Base-by-base conservation (phyloP, 1,140 invertebrate species). In the Pinna nobilis region DNA sequence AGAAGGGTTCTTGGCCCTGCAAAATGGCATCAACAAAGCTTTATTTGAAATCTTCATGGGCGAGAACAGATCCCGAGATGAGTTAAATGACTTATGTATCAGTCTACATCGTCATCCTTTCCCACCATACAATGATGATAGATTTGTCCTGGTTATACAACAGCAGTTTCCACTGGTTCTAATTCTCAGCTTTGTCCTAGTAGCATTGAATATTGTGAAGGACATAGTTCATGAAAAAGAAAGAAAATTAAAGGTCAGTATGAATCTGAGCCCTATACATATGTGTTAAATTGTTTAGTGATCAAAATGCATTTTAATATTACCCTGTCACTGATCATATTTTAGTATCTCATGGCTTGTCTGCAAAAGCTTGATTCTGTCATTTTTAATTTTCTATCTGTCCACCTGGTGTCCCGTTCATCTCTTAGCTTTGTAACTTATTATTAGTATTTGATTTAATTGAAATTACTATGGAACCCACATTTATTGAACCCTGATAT, bases 1-100 rank as follows among this genome's bases (percentile, higher is more conserved):
- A 25, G 93, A 94, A 88, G 92, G 93, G 68, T 95, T 95, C 84
- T 84, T 94, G 20, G 90, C 91, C 3, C 79, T 95, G 2, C 93
- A 95, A 83, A 91, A 93, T 85, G 90, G 91, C 3, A 81, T 95
- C 6, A 92, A 92, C 28, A 88, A 90, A 67, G 88, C 91, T 47
- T 89, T 94, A n/a, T 91, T 92, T 90, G 39, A 49, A 53, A 57
- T 35, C 1, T 9, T 41, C n/a, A 30, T 64, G 13, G 70, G 59
- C 15, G 65, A 71, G 25, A 49, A 53, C 41, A 70, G 57, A n/a
- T 28, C n/a, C 9, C 28, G 61, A 55, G n/a, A 35, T 23, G n/a
- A 39, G 30, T 44, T 20, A 6, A 11, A 35, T 7, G n/a, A 57
- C 35, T 51, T 83, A 7, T 61, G 82, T 30, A 33, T 89, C 5